phyloP scores from a whole-genome alignment of 2,797 vertebrate species.

The Perodicticus potto region DNA sequence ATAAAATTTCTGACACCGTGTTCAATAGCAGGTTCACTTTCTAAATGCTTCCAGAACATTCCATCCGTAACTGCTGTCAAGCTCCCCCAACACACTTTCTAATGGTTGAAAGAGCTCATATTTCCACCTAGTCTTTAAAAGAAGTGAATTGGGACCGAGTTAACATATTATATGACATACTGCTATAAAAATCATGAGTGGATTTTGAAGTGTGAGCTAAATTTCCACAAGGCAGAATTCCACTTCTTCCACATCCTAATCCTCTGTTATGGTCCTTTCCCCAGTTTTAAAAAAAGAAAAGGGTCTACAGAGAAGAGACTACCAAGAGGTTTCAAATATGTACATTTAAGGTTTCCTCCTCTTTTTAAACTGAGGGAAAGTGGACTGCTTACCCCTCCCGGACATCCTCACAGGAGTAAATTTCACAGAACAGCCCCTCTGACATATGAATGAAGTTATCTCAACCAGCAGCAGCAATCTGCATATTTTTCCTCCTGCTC shows the following conservation, averaged over 20 bases:
- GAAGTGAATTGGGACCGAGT: background rate
- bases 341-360: background rate
- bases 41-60: background rate
- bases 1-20: background rate
- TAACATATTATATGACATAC: background rate
- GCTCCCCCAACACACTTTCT: background rate
- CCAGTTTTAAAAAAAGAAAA: background rate
- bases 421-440: background rate
- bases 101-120: background rate
- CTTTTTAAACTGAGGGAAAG: background rate
- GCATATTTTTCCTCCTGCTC: too few species aligned
- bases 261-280: background rate
- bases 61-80: background rate
- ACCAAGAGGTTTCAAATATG: background rate
- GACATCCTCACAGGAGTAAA: background rate
- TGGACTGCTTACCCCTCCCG: rapidly evolving
- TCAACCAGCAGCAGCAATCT: background rate
- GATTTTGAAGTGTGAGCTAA: background rate
- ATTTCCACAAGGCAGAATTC: background rate
- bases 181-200: background rate
- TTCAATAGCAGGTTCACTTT: background rate
- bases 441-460: background rate
- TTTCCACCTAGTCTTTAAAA: background rate
- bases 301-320: background rate
- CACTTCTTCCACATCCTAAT: background rate